phyloP scores from a whole-genome alignment of 2,113 vertebrate genomes.

The Serilophus lunatus region DNA sequence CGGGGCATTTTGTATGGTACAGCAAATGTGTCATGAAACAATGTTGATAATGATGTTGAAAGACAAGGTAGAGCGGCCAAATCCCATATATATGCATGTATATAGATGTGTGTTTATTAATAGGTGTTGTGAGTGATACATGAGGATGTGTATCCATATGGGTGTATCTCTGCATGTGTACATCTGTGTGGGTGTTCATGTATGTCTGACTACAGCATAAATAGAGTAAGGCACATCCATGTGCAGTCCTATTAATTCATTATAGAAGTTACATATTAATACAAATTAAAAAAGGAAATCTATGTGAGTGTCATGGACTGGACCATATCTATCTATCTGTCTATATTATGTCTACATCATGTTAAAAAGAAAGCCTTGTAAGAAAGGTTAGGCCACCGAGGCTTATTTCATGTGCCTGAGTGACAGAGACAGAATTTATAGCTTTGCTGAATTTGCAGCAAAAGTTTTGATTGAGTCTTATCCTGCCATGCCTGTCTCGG shows the following conservation, averaged over 20 bases:
- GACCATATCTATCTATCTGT: not conserved
- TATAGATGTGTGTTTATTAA: not conserved
- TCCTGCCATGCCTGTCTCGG: slow-evolving; percentile 62
- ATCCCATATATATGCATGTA: not conserved
- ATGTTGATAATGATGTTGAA: slow-evolving; percentile 31
- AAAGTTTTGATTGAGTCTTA: slow-evolving; percentile 78
- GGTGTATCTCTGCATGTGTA: not conserved
- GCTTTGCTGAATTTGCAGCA: slow-evolving; percentile 57
- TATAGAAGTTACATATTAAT: not conserved
- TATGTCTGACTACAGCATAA: not conserved
- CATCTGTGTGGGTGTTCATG: not conserved
- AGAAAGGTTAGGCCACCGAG: not conserved
- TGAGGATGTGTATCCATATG: not conserved
- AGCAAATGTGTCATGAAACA: slow-evolving; percentile 52
- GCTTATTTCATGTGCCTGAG: slow-evolving; percentile 43
- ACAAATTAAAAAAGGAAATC: slow-evolving; percentile 12
- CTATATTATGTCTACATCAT: not conserved
- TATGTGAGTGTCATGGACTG: not conserved
- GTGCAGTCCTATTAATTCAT: not conserved
- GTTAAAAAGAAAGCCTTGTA: slow-evolving; percentile 1
- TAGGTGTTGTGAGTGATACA: not conserved
- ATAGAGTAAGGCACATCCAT: not conserved
- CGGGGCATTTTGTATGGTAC: slow-evolving; percentile 35
- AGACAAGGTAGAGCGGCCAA: not conserved
- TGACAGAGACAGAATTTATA: slow-evolving; percentile 41